Percentiles rank a stretch among this genome's conserved stretches.
Conservation (phyloP, 2,113 vertebrate genomes). For the Ictalurus furcatus region DNA sequence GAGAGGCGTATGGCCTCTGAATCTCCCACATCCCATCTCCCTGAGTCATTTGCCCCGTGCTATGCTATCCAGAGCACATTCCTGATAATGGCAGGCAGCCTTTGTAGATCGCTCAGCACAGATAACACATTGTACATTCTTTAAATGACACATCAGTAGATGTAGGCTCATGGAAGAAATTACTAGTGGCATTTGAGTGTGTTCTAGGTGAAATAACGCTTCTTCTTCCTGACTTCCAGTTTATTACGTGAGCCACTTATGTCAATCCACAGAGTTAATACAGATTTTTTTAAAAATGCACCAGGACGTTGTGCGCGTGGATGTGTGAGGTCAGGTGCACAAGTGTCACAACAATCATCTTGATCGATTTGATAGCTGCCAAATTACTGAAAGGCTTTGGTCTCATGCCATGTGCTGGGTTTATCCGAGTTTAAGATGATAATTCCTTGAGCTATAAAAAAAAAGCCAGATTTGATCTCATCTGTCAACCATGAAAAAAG, state of each 20-base stretch:
- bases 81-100: slow-evolving; percentile 61
- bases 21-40: slow-evolving; percentile 56
- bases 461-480: slow-evolving; percentile 15
- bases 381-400: slow-evolving; percentile 31
- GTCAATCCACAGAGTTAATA: slow-evolving; percentile 33
- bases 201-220: slow-evolving; percentile 50
- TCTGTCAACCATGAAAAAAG: slow-evolving; percentile 30
- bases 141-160: slow-evolving; percentile 59
- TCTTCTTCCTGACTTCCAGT: slow-evolving; percentile 37
- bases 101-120: slow-evolving; percentile 53
- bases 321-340: slow-evolving; percentile 26
- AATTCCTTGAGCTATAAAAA: slow-evolving; percentile 38
- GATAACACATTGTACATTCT: slow-evolving; percentile 59
- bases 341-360: slow-evolving; percentile 30
- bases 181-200: slow-evolving; percentile 51
- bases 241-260: slow-evolving; percentile 44
- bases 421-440: slow-evolving; percentile 26
- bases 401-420: slow-evolving; percentile 22
- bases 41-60: slow-evolving; percentile 51
- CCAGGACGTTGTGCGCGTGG: neutral
- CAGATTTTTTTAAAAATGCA: slow-evolving; percentile 2
- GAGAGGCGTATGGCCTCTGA: slow-evolving; percentile 42
- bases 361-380: slow-evolving; percentile 34
- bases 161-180: slow-evolving; percentile 48
- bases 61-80: slow-evolving; percentile 52